These are phyloP conservation scores for Cottoperca gobio DNA, from an alignment of 2,797 vertebrate species.

Conservation along the genomic window DNA sequence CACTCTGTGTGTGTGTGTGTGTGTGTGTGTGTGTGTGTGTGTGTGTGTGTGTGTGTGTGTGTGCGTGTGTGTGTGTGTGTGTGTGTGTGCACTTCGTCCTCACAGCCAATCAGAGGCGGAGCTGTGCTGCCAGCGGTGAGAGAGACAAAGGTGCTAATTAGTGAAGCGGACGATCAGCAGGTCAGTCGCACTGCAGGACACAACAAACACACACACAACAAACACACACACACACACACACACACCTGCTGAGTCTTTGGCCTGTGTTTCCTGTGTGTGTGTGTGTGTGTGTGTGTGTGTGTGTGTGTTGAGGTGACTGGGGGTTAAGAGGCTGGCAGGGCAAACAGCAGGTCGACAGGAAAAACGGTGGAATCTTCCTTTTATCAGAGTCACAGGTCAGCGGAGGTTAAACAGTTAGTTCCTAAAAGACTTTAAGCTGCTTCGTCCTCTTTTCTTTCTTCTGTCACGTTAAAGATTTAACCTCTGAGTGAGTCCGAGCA, in stretches of 20 bases:
- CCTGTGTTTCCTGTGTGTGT: conserved; percentile 37
- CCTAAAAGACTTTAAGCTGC: conserved; percentile 29
- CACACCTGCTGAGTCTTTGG: conserved; percentile 53
- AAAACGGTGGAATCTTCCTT: conserved; percentile 50
- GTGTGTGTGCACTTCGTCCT: conserved; percentile 48
- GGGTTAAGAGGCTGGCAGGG: conserved; percentile 9
- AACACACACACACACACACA: conserved; percentile 47
- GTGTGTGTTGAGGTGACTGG: conserved; percentile 9
- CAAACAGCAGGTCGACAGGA: conserved; percentile 38
- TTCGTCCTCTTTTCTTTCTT: background rate
- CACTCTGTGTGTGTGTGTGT: background rate
- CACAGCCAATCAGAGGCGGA: conserved; percentile 65
- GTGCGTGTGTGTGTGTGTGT: conserved; percentile 22
- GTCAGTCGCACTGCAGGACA: conserved; percentile 63
- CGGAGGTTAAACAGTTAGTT: conserved; percentile 40
- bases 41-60: conserved; percentile 22
- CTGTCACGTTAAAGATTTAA: background rate
- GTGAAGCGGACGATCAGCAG: conserved; percentile 49
- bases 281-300: conserved; percentile 19
- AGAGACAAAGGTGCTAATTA: conserved; percentile 74
- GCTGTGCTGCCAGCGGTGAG: conserved; percentile 49
- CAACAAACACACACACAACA: conserved; percentile 46
- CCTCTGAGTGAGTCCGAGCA: background rate
- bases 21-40: background rate
- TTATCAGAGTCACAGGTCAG: conserved; percentile 53